Base-by-base conservation (phyloP, 2,888 invertebrate genomes). In the Pandemis heparana region DNA sequence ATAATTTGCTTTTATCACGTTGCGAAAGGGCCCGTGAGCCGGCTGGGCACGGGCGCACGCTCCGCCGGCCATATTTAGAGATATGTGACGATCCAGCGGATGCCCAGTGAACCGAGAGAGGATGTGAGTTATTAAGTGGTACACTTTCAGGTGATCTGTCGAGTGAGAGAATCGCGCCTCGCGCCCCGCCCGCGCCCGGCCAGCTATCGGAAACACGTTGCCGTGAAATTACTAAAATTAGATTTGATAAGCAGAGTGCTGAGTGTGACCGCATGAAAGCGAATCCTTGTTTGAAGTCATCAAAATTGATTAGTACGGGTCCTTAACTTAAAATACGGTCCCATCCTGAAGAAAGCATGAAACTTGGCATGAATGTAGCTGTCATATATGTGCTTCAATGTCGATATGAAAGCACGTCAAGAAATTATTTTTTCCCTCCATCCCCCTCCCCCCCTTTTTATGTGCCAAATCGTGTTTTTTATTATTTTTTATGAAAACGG, bases 111-210 rank as follows among this genome's bases (percentile, higher is more conserved):
- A 89, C 94, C 92, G 94, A 85, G 87, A 87, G 89, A 90, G 92
- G 93, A 93, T 92, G 93, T 91, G 94, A 93, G 94, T 92, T 90
- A 93, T 93, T 93, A 92, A 92, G 92, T 92, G 91, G 91, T 92
- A 92, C 92, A 92, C 91, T 91, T 92, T 92, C 94, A 94, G 92
- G 90, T 94, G 93, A 93, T 92, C 94, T 91, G 90, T 92, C 92
- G 92, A 92, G 92, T 94, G 94, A 92, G 92, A 93, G 89, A 90
- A 91, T 92, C 90, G 89, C 84, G 83, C 83, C 85, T 87, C 78
- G 77, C 79, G 69, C 79, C 71, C 76, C 80, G 77, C 77, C 75
- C 71, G 71, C 79, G 75, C 79, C 80, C 80, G 63, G 72, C 62
- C 51, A 41, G 64, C 16, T 71, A 63, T 72, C 56, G 73, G 63